These are phyloP conservation scores for Heteromurus nitidus DNA, from an alignment of 2,888 invertebrate genomes.

Conservation along the genomic window DNA sequence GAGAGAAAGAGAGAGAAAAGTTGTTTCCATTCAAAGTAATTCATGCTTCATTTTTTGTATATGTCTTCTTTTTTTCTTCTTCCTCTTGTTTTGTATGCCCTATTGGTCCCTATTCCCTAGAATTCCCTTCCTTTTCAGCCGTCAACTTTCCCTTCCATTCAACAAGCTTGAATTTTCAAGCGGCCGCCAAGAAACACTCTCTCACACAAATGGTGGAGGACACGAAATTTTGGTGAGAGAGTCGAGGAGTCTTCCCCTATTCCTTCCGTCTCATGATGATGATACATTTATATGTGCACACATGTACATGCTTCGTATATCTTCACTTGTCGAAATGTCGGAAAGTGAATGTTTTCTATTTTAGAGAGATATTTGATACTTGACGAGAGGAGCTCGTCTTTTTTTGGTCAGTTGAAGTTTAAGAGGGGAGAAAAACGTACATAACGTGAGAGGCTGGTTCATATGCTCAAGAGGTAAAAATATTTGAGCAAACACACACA, in stretches of 20 bases:
- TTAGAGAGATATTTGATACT: too few relatives aligned
- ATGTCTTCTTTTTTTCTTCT: not conserved
- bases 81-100: constrained; percentile 14
- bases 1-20: constrained; percentile 1
- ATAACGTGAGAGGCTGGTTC: not conserved
- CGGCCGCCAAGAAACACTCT: too few relatives aligned
- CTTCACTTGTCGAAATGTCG: constrained; percentile 21
- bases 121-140: constrained; percentile 6
- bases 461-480: not conserved
- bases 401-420: not conserved
- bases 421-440: not conserved
- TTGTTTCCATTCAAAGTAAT: not conserved
- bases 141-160: too few relatives aligned
- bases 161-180: too few relatives aligned
- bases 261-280: too few relatives aligned
- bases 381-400: too few relatives aligned
- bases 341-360: constrained; percentile 35
- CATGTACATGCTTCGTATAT: not conserved
- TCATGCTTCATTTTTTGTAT: constrained; percentile 14
- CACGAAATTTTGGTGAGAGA: too few relatives aligned
- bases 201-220: too few relatives aligned
- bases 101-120: constrained; percentile 3
- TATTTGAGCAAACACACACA: constrained; percentile 8
- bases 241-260: too few relatives aligned
- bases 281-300: too few relatives aligned